These are phyloP conservation scores for Cheilosia scutellata DNA, from an alignment of 2,888 invertebrate genomes.

Conservation along the genomic window DNA sequence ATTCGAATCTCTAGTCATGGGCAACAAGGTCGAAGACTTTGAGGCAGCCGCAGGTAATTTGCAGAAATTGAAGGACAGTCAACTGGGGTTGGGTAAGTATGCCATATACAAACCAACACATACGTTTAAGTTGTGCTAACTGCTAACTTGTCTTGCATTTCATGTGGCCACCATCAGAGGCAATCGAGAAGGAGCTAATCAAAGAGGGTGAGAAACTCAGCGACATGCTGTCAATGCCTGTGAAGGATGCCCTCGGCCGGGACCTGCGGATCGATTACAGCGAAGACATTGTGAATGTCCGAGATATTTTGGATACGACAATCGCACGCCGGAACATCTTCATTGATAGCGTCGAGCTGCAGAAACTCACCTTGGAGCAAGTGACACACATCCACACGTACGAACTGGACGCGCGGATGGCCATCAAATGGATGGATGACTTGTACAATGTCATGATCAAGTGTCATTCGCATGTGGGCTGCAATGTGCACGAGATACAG, in stretches of 20 bases:
- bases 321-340: constrained; percentile 89
- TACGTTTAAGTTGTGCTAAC: constrained; percentile 23
- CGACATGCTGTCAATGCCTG: constrained; percentile 91
- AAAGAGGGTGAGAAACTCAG: constrained; percentile 91
- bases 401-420: constrained; percentile 90
- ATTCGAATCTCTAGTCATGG: constrained; percentile 88
- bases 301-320: constrained; percentile 89
- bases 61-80: constrained; percentile 86
- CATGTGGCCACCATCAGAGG: constrained; percentile 65
- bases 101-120: too few relatives aligned
- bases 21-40: constrained; percentile 86
- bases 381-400: constrained; percentile 90
- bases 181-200: constrained; percentile 87
- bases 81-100: constrained; percentile 86
- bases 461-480: constrained; percentile 90
- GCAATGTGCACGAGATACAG: constrained; percentile 89
- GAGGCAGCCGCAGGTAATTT: constrained; percentile 86
- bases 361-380: constrained; percentile 91
- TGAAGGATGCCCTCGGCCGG: constrained; percentile 91
- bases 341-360: constrained; percentile 90
- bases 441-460: constrained; percentile 89
- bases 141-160: constrained; percentile 60
- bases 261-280: constrained; percentile 89
- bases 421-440: constrained; percentile 91
- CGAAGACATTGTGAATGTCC: constrained; percentile 89